These are phyloP conservation scores for Caerostris extrusa DNA, from an alignment of 1,140 invertebrate species.

Conservation along the genomic window DNA sequence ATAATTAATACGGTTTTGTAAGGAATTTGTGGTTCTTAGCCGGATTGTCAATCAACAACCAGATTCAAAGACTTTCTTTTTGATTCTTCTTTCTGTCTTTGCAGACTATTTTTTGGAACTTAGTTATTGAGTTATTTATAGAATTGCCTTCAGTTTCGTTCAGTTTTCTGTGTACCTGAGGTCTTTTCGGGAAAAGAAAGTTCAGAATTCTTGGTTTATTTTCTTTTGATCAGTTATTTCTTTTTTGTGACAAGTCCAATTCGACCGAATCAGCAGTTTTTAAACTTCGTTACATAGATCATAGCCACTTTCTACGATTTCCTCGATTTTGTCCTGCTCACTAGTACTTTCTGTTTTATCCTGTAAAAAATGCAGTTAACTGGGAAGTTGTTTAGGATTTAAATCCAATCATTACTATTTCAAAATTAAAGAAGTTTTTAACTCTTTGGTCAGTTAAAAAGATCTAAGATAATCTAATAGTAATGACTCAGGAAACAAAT, in stretches of 20 bases:
- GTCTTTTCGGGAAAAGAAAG: neutral
- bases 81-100: neutral
- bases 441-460: too few species aligned
- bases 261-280: neutral
- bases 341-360: neutral
- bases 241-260: neutral
- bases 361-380: too few species aligned
- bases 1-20: too few species aligned
- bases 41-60: too few species aligned
- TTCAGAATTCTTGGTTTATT: neutral
- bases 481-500: too few species aligned
- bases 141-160: neutral
- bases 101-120: neutral
- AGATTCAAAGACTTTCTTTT: too few species aligned
- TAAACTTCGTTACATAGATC: constrained; percentile 11
- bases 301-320: neutral
- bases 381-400: too few species aligned
- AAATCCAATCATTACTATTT: too few species aligned
- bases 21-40: too few species aligned
- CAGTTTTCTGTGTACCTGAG: neutral
- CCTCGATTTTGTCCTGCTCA: neutral
- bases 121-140: constrained; percentile 9
- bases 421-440: too few species aligned
- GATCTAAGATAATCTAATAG: too few species aligned
- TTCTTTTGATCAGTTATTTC: neutral